Base-by-base conservation (phyloP, 2,797 vertebrate genomes). In the Manis javanica region DNA sequence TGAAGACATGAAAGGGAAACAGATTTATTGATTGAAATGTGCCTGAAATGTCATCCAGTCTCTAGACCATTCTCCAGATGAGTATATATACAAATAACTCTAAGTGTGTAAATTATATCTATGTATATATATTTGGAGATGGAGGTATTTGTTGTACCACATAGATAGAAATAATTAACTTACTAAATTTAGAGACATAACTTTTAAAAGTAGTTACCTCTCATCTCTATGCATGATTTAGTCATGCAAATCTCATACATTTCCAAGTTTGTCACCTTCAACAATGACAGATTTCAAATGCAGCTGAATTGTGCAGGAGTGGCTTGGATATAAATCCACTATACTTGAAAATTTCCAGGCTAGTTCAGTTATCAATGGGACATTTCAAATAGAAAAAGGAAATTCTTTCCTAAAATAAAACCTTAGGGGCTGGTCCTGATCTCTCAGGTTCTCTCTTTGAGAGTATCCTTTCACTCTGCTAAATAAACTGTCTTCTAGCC, bases 321-420 rank as follows among this genome's bases (percentile, higher is more conserved):
- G 72, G n/a, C 68, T 75, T 92, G 31, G 57, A 63, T 71, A 42
- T 31, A 94, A 96, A 6, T 79, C 9, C 29, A 79, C 59, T 16
- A 53, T n/a, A 84, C 39, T 90, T 46, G 77, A 89, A 87, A 61
- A 57, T 96, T 95, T 74, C 34, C 66, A 78, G 71, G 75, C 68
- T 26, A 95, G 49, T 78, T 78, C 61, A 84, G 87, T 72, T 93
- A 89, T 83, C 37, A 85, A 87, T 26, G 23, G 21, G 88, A 88
- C 66, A 89, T 92, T 96, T 64, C 49, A 95, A 84, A 84, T 24
- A 84, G 92, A 94, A 92, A 95, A 94, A 74, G 51, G 29, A 64
- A 92, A 21, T 85, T 91, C 14, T 78, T 59, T 42, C 42, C 61
- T 95, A 90, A 89, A 66, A 96, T 39, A 69, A 46, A 46, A 46